Evolutionary conservation across 2,888 invertebrate genomes (phyloP).

Genomic region (Ypsolopha scabrella): DNA sequence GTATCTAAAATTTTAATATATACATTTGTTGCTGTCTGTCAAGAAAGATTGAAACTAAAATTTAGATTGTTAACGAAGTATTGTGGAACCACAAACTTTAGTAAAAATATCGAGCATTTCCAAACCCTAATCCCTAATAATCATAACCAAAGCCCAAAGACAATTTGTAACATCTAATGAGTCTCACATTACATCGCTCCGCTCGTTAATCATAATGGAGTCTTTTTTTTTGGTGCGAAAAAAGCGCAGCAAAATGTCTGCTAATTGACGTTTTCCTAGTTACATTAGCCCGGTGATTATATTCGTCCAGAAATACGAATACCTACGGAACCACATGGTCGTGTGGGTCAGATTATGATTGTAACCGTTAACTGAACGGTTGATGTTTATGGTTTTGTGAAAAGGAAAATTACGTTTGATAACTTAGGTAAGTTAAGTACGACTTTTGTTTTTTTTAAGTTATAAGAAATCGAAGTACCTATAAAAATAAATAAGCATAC

Average conservation of each 20-base stretch:
- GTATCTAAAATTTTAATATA: no score
- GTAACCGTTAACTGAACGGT: conserved; percentile 17
- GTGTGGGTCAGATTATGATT: conserved; percentile 17
- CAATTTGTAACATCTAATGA: conserved; percentile 62
- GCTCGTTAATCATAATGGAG: conserved; percentile 52
- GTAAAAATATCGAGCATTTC: background rate
- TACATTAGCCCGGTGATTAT: conserved; percentile 19
- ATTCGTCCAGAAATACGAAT: conserved; percentile 1
- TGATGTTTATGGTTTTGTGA: conserved; percentile 28
- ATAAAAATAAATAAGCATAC: no score
- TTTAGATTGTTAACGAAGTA: no score
- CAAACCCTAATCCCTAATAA: conserved; percentile 4
- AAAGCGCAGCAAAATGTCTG: conserved; percentile 50
- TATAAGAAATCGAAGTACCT: no score
- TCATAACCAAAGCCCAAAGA: conserved; percentile 35
- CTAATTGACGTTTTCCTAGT: conserved; percentile 66
- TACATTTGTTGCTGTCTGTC: no score
- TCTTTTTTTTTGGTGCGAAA: conserved; percentile 42
- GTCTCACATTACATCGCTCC: conserved; percentile 42
- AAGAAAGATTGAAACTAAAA: no score
- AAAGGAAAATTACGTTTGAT: no score
- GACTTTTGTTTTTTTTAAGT: no score
- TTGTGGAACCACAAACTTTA: background rate
- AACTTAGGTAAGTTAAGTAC: no score
- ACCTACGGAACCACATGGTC: background rate